Percentiles rank a stretch among this genome's conserved stretches.
phyloP scores from a whole-genome alignment of 2,113 vertebrate species.

The Microcebus lehilahytsara region DNA sequence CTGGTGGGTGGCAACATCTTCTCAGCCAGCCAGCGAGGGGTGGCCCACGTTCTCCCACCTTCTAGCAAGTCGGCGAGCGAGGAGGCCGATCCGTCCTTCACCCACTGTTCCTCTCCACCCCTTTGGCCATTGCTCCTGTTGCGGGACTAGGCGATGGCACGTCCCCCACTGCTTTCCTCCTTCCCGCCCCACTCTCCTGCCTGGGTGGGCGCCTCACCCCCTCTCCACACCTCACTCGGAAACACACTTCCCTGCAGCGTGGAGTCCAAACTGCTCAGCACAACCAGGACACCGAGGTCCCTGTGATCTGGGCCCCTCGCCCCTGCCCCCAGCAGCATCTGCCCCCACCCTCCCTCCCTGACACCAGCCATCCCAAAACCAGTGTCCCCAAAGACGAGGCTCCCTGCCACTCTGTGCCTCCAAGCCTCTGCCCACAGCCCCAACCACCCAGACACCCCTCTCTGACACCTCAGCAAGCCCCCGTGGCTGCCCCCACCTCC shows the following conservation, averaged over 20 bases:
- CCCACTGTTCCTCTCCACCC: fast-evolving
- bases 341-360: neutral
- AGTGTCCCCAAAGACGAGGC: neutral
- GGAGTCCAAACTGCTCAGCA: neutral
- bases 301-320: neutral
- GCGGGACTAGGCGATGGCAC: neutral
- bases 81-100: too few species aligned
- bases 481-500: neutral
- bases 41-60: fast-evolving
- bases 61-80: fast-evolving
- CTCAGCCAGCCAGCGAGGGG: neutral
- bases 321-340: too few species aligned
- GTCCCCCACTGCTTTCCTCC: neutral
- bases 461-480: neutral
- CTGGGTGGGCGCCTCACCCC: neutral
- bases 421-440: neutral
- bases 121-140: fast-evolving
- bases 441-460: neutral
- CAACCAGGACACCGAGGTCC: neutral
- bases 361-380: neutral
- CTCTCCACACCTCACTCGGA: neutral
- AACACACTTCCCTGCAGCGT: fast-evolving
- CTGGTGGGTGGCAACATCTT: neutral
- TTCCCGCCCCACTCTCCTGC: neutral
- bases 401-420: neutral